Evolutionary conservation across 35 echinoderm and acorn worm species (phyloP).

Genomic region (Chiridota heheva): DNA sequence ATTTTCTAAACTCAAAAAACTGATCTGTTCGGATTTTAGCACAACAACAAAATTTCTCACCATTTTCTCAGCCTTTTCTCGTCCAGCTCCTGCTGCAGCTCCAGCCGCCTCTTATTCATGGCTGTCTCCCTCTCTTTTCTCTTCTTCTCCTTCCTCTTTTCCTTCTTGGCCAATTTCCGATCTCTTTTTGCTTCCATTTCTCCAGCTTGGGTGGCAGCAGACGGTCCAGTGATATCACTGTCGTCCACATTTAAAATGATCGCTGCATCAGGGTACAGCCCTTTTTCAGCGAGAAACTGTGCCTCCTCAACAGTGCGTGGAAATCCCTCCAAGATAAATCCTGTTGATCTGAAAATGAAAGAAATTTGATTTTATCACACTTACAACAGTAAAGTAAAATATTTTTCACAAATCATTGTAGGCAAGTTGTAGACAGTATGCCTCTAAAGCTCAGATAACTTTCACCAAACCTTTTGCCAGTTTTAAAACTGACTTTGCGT

Average conservation of each 20-base stretch:
- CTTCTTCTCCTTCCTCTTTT: conserved; percentile 79
- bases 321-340: conserved; percentile 94
- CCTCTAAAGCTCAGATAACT: too few species aligned
- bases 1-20: too few species aligned
- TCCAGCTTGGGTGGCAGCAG: conserved; percentile 92
- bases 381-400: too few species aligned
- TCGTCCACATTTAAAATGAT: conserved; percentile 75
- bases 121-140: conserved; percentile 76
- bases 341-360: conserved; percentile 52
- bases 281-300: conserved; percentile 81
- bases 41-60: too few species aligned
- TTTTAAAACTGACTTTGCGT: too few species aligned
- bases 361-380: not conserved
- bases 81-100: conserved; percentile 75
- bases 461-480: too few species aligned
- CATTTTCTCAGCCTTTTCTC: conserved; percentile 86
- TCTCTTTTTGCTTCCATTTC: conserved; percentile 90
- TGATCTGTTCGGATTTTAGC: too few species aligned
- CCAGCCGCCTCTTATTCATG: conserved; percentile 80
- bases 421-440: too few species aligned
- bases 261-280: conserved; percentile 83
- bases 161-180: conserved; percentile 62
- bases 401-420: too few species aligned
- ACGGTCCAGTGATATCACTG: conserved; percentile 69
- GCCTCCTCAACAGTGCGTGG: conserved; percentile 91